phyloP scores from a whole-genome alignment of 2,113 vertebrate species.

The Eleginops maclovinus region DNA sequence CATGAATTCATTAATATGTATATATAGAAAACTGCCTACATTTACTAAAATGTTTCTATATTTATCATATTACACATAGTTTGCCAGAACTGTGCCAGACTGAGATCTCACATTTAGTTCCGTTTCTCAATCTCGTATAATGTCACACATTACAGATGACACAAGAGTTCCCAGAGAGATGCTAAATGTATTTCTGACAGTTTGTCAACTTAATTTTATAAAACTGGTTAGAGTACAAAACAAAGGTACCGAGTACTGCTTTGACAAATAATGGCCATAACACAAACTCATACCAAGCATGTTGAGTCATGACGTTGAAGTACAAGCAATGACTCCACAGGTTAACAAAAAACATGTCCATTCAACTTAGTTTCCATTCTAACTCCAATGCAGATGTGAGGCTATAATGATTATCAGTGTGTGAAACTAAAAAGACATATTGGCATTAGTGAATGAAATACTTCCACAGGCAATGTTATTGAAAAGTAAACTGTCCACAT shows the following conservation, averaged over 20 bases:
- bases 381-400: slow-evolving; percentile 16
- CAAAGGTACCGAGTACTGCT: slow-evolving; percentile 12
- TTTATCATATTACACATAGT: not conserved
- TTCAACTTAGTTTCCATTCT: slow-evolving; percentile 2
- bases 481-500: not conserved
- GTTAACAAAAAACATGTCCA: not conserved
- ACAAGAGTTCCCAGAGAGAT: not conserved
- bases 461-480: not conserved
- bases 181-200: slow-evolving; percentile 12
- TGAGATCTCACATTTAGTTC: not conserved
- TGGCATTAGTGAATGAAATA: slow-evolving; percentile 35
- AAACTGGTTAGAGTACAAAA: slow-evolving; percentile 57
- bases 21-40: not conserved
- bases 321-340: not conserved
- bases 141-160: slow-evolving; percentile 8
- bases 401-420: slow-evolving; percentile 19
- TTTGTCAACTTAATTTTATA: slow-evolving; percentile 61
- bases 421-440: slow-evolving; percentile 13
- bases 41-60: not conserved
- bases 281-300: slow-evolving; percentile 9
- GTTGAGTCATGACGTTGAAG: slow-evolving; percentile 29
- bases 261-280: slow-evolving; percentile 21
- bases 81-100: not conserved
- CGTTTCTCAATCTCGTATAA: slow-evolving; percentile 6
- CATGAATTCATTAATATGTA: not conserved